phyloP scores from a whole-genome alignment of 1,140 invertebrate genomes.

The Brachionus calyciflorus region DNA sequence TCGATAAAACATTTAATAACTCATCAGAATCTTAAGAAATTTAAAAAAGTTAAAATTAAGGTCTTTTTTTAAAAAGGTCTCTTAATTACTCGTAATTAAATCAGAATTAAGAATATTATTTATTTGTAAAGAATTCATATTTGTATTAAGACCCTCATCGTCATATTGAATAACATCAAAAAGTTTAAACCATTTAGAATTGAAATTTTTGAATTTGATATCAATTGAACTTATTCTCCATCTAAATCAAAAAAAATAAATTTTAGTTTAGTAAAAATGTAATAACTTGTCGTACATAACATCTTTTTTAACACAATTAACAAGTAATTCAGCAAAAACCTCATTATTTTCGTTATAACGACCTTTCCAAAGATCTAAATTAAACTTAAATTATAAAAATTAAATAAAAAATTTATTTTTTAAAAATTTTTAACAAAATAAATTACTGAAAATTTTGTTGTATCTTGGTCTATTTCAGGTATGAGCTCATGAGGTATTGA shows the following conservation, averaged over 20 bases:
- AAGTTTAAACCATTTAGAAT: slow-evolving; percentile 12
- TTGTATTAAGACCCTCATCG: neutral
- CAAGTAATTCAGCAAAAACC: neutral
- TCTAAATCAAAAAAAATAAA: neutral
- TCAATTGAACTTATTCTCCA: slow-evolving; percentile 29
- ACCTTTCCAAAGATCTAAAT: neutral
- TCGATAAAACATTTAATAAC: no score
- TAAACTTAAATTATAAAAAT: neutral
- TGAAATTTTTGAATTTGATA: neutral
- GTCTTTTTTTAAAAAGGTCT: no score
- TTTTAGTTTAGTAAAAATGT: neutral
- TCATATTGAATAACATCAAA: neutral
- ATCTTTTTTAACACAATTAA: neutral
- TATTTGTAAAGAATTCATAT: neutral
- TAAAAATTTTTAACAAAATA: no score
- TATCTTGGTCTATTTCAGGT: neutral
- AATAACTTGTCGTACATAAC: neutral
- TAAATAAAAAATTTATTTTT: neutral
- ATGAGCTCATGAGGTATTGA: neutral
- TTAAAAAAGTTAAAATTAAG: no score
- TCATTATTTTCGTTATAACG: neutral
- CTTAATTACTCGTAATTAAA: no score
- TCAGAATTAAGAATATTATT: neutral
- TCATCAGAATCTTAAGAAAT: no score
- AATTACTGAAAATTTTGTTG: neutral